phyloP scores from a whole-genome alignment of 2,797 vertebrate species.

The Myiotriccus ornatus region DNA sequence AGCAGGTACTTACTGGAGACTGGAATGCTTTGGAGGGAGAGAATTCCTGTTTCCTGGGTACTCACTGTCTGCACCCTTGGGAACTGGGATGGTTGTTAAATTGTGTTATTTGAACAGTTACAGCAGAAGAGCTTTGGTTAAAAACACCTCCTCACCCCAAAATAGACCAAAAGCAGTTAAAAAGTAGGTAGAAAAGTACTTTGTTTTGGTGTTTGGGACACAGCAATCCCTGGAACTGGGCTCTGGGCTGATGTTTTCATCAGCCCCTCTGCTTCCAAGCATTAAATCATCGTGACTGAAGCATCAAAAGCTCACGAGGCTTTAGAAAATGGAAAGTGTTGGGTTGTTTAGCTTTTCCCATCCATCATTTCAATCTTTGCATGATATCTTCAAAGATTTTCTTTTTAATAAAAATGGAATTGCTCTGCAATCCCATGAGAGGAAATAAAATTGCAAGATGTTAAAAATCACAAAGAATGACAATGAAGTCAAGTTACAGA shows the following conservation, averaged over 20 bases:
- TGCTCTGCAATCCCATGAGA: background rate
- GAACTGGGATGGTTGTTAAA: background rate
- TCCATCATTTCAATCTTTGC: background rate
- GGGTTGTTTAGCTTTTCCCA: background rate
- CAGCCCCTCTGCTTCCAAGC: background rate
- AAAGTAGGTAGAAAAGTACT: background rate
- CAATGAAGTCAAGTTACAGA: background rate
- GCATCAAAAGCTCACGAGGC: background rate
- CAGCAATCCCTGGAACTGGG: background rate
- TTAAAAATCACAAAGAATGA: background rate
- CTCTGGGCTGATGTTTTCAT: background rate
- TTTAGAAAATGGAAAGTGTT: background rate
- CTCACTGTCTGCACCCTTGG: background rate
- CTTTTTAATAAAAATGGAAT: conserved; percentile 9
- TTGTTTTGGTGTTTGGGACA: background rate
- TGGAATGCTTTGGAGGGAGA: background rate
- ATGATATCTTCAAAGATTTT: background rate
- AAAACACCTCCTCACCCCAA: background rate
- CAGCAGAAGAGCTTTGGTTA: background rate
- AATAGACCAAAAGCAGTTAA: background rate
- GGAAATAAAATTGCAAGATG: background rate
- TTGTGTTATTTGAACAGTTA: background rate
- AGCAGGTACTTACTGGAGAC: background rate
- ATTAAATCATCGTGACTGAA: background rate
- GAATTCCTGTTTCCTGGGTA: background rate